phyloP scores from a whole-genome alignment of 1,140 invertebrate genomes.

The Alviniconcha marisindica region DNA sequence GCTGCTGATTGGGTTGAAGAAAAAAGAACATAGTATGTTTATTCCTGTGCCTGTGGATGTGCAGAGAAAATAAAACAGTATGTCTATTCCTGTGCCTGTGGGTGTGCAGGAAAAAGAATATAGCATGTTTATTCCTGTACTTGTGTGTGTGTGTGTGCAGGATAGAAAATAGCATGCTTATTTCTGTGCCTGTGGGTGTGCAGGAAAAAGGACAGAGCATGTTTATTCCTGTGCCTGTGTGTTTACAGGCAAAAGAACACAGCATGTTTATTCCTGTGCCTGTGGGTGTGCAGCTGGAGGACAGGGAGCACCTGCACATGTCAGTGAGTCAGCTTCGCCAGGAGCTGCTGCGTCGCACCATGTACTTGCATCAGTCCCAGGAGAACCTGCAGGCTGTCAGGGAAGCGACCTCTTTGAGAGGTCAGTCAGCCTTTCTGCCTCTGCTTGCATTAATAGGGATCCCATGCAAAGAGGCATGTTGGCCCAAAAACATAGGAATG shows the following conservation, averaged over 20 bases:
- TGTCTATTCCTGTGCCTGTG: not conserved
- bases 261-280: not conserved
- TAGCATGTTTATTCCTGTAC: not conserved
- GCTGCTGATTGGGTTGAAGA: not conserved
- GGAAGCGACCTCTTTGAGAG: slow-evolving; percentile 43
- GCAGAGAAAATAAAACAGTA: not conserved
- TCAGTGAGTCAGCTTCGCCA: slow-evolving; percentile 66
- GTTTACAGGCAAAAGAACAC: not conserved
- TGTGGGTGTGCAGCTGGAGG: slow-evolving; percentile 50
- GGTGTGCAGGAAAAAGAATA: slow-evolving; percentile 51
- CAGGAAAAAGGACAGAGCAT: too few species aligned
- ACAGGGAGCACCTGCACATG: slow-evolving; percentile 67
- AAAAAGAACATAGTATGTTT: too few species aligned
- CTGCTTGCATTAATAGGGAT: too few species aligned
- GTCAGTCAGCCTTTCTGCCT: slow-evolving; percentile 30
- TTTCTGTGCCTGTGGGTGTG: not conserved
- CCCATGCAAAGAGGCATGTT: too few species aligned
- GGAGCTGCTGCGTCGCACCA: slow-evolving; percentile 76
- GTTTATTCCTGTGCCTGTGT: not conserved
- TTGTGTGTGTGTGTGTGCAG: not conserved
- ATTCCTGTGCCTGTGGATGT: not conserved
- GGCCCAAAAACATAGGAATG: too few species aligned
- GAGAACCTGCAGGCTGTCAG: slow-evolving; percentile 53
- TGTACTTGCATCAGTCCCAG: slow-evolving; percentile 64
- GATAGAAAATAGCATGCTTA: not conserved